phyloP scores from a whole-genome alignment of 2,113 vertebrate species.

The Prietella phreatophila region DNA sequence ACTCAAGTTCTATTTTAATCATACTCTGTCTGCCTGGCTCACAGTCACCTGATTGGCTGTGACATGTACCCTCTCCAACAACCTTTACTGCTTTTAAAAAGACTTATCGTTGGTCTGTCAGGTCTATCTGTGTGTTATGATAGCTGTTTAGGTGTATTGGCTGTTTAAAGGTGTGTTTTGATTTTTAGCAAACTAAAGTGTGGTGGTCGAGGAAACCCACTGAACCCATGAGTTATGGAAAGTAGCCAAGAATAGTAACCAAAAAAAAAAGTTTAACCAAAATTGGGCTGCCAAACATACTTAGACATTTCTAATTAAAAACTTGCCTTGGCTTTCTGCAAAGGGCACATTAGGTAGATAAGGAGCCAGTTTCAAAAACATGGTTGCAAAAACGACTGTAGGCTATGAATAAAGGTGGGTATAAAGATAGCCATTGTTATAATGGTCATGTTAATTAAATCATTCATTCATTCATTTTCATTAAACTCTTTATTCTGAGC shows the following conservation, averaged over 20 bases:
- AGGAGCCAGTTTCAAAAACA: neutral
- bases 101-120: neutral
- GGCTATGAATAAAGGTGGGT: neutral
- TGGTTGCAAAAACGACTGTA: neutral
- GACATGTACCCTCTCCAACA: constrained; percentile 7
- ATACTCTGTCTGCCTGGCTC: constrained; percentile 55
- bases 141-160: neutral
- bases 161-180: too few relatives aligned
- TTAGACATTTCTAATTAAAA: constrained; percentile 6
- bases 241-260: neutral
- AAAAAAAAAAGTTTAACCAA: neutral
- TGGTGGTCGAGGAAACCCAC: neutral
- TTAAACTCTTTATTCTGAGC: neutral
- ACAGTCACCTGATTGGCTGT: constrained; percentile 57
- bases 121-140: neutral
- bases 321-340: neutral
- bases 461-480: neutral
- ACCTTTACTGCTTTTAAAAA: constrained; percentile 2
- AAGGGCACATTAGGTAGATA: constrained; percentile 7
- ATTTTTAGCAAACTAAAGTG: neutral
- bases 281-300: neutral
- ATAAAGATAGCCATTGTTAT: neutral
- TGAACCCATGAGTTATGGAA: neutral
- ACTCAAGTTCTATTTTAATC: constrained; percentile 61
- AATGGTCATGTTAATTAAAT: neutral